phyloP scores from a whole-genome alignment of 1,140 invertebrate genomes.

The Metaphire vulgaris region DNA sequence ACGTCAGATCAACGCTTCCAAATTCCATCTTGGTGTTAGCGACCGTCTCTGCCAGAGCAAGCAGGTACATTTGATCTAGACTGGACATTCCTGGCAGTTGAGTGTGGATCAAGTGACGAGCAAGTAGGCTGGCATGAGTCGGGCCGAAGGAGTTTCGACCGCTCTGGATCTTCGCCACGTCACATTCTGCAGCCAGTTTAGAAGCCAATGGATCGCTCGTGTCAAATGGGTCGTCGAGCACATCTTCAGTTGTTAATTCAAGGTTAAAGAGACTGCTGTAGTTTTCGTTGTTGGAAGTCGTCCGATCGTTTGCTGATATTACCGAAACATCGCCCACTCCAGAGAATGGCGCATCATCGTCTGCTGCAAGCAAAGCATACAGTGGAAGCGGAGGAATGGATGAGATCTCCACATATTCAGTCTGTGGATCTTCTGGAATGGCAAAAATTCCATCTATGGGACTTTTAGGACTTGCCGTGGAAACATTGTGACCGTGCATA shows the following conservation, averaged over 20 bases:
- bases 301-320: constrained; percentile 20
- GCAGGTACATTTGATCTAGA: constrained; percentile 96
- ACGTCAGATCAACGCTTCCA: constrained; percentile 34
- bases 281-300: constrained; percentile 27
- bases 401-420: constrained; percentile 92
- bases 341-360: constrained; percentile 61
- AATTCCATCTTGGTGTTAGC: constrained; percentile 57
- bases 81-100: constrained; percentile 93
- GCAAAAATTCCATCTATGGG: constrained; percentile 49
- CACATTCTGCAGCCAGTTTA: not conserved
- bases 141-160: constrained; percentile 47
- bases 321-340: constrained; percentile 30
- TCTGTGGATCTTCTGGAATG: constrained; percentile 69
- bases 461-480: constrained; percentile 29
- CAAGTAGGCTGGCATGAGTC: constrained; percentile 58
- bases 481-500: constrained; percentile 33
- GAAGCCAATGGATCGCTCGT: constrained; percentile 10
- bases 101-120: constrained; percentile 84
- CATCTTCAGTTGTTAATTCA: constrained; percentile 43
- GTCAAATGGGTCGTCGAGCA: constrained; percentile 47
- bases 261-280: constrained; percentile 69
- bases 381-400: constrained; percentile 92
- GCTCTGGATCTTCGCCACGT: not conserved
- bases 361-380: constrained; percentile 88
- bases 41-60: constrained; percentile 94